Base-by-base conservation (phyloP, 2,888 invertebrate genomes). In the Tetheella fluctuosa region DNA sequence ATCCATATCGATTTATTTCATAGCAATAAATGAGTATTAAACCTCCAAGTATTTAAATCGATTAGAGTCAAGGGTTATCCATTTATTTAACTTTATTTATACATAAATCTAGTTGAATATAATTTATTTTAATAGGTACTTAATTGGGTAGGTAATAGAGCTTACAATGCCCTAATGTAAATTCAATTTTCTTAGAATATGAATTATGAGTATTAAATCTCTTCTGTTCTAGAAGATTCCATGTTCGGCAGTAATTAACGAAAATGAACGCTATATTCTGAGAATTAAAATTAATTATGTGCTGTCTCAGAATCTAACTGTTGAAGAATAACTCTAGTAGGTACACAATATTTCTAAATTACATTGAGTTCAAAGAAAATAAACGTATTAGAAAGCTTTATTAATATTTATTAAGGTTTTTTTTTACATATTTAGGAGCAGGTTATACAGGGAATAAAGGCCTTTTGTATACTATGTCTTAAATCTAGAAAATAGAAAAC, bases 221-320 rank as follows among this genome's bases (percentile, higher is more conserved):
- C n/a, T 42, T 17, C 12, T 17, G 10, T 17, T 42, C 17, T 8
- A 15, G 13, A 48, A 10, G 7, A 10, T 48, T 20, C 8, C 10
- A 39, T 42, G 17, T 42, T 20, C 1, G 15, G n/a, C 48, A 20
- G 20, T 48, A 48, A 48, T 48, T 48, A 48, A 20, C 17, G 48
- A 20, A 48, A 48, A 48, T 48, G 48, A 48, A 48, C 17, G 48
- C 20, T 48, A 10, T 48, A 48, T 48, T 48, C 48, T 48, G 17
- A 7, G 3, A 7, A 48, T 20, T 48, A 48, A 15, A 1, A 48
- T 48, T 48, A 48, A 48, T 48, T 48, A 48, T 48, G 15, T 48
- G 20, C 17, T 8, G 39, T 39, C n/a, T n/a, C 20, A 10, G 10
- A 48, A 48, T 20, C 10, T 10, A 48, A 48, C 48, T 48, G 48